Evolutionary conservation across 2,113 vertebrate species (phyloP), one percentile per base, ranked within the genome.

Genomic region (Eublepharis macularius): DNA sequence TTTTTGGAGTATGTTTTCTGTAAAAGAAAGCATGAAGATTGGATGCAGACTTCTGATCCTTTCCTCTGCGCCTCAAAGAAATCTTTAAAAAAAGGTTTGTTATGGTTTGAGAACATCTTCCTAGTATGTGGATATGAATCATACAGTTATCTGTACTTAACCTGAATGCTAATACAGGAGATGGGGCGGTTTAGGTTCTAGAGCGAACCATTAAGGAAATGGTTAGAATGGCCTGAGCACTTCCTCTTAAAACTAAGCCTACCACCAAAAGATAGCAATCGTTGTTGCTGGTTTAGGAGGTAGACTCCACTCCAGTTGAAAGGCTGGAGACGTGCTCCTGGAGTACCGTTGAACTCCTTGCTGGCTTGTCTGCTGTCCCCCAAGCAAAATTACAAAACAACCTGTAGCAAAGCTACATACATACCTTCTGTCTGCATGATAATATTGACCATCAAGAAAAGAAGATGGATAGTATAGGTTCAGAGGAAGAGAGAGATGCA

Each of bases 151-250:
- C 86, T 92, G 74, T 57, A 89, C 88, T 92, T 87, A 88, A 90
- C 87, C 90, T 88, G 83, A 89, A 84, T 85, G 85, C 83, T 81
- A 92, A 86, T 84, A 90, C 60, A 88, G 89, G 83, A 90, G 47
- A 66, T 51, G 43, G 8, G 60, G 45, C 49, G 45, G 36, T 57
- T 72, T 79, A 79, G 36, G 76, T 89, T 84, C 83, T 86, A 93
- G 91, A 86, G 89, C 85, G 29, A 86, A 72, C 74, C 93, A 77
- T 90, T 41, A 90, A 83, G 63, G 76, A 87, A 90, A 57, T 92
- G 90, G 90, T 90, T 82, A 92, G 89, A 78, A 90, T 88, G 85
- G 89, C 85, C 66, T 87, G 57, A 81, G 49, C 75, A 76, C 84
- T 78, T 41, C 16, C 21, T 54, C 70, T 24, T 26, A 87, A 83